Base-by-base conservation (phyloP, 2,797 vertebrate genomes). In the Atherinosoma microstoma region DNA sequence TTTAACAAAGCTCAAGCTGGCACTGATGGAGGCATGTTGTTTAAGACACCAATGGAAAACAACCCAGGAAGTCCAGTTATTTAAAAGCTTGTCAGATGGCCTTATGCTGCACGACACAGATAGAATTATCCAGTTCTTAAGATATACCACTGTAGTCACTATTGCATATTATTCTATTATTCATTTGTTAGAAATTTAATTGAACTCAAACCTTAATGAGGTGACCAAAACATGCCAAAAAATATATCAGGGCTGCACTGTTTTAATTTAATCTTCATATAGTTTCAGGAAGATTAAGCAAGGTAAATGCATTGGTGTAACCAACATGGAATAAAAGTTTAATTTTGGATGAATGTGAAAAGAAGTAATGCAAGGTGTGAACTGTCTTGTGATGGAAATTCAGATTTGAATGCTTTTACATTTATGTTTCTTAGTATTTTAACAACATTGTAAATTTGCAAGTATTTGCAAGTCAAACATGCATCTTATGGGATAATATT, bases 51-150 rank as follows among this genome's bases (percentile, higher is more conserved):
- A 32, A 61, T 36, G 12, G 42, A 61, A 64, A 24, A 29, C 15
- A 66, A 57, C 61, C 36, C 51, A 69, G 51, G 20, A 51, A 53
- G 57, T 61, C n/a, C 40, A 65, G 20, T 7, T 40, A 15, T 54
- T 29, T 54, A 45, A 47, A 42, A 54, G 64, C 36, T 56, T 51
- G 45, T 69, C 35, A 61, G 32, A 45, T 45, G 20, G 22, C 22
- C 53, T 64, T 53, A 47, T 0, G 3, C 64, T 36, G 9, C 32
- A 64, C 2, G 54, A 38, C 20, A 49, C 51, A 49, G 57, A 30
- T 22, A 45, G 22, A 42, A 56, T 32, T 36, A 18, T 40, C 6
- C 20, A 61, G 6, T 24, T 60, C 24, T 53, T 45, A 29, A 53
- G 56, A 29, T 9, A 15, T 15, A 27, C 38, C 15, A 32, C 8